phyloP scores from a whole-genome alignment of 2,797 vertebrate genomes.

The Psittacula echo region DNA sequence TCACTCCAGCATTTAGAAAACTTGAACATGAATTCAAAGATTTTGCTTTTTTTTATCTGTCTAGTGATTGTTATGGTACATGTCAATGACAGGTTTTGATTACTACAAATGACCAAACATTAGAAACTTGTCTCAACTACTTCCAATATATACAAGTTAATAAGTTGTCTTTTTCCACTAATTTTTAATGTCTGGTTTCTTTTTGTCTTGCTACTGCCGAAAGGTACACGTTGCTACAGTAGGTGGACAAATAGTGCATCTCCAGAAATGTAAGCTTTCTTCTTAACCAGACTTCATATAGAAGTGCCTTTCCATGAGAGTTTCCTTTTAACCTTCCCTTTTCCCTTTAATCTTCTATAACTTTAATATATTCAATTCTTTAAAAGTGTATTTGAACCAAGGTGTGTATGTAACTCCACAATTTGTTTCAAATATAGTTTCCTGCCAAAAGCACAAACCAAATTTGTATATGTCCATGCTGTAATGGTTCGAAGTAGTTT shows the following conservation, averaged over 20 bases:
- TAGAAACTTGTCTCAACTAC: neutral
- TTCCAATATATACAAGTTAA: neutral
- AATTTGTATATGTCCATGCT: neutral
- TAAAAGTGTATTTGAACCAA: neutral
- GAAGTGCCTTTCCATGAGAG: neutral
- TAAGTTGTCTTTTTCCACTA: neutral
- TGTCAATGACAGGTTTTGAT: neutral
- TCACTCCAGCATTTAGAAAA: neutral
- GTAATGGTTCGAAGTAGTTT: neutral
- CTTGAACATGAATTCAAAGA: neutral
- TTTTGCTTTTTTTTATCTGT: neutral
- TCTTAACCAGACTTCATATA: neutral
- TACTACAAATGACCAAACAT: neutral
- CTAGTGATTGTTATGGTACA: neutral
- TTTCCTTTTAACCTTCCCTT: neutral
- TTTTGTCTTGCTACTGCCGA: conserved; percentile 19
- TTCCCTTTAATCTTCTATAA: neutral
- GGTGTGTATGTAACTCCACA: neutral
- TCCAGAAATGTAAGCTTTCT: conserved; percentile 43
- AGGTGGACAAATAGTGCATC: conserved; percentile 42
- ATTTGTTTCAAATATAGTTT: neutral
- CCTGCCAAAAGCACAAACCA: neutral
- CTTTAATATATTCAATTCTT: neutral
- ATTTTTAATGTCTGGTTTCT: conserved; percentile 41
- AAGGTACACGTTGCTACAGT: conserved; percentile 40